Evolutionary conservation across 2,797 vertebrate genomes (phyloP).

Genomic region (Gouania willdenowi): DNA sequence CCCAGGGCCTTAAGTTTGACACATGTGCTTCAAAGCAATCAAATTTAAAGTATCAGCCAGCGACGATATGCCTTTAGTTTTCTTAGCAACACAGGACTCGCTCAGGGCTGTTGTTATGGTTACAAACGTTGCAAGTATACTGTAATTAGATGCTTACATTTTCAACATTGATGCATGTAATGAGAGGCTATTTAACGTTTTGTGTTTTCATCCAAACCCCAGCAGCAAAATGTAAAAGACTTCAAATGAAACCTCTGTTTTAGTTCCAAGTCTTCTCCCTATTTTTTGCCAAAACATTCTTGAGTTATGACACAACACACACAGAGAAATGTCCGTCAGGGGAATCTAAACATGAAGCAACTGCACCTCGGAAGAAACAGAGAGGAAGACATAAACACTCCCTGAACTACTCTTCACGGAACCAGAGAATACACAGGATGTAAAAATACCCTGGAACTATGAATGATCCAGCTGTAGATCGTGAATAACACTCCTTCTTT

Average conservation of each 20-base stretch:
- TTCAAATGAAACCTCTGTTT: conserved; percentile 31
- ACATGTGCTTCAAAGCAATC: no score
- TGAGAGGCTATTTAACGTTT: conserved; percentile 23
- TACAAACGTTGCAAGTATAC: conserved; percentile 15
- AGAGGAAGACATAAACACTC: background rate
- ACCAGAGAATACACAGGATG: background rate
- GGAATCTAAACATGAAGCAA: conserved; percentile 40
- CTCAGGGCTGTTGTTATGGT: conserved; percentile 1
- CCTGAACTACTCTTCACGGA: background rate
- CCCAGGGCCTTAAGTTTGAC: no score
- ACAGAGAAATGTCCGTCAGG: conserved; percentile 32
- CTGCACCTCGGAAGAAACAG: conserved; percentile 1
- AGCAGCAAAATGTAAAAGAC: conserved; percentile 22
- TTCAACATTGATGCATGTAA: conserved; percentile 46
- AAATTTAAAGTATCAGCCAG: no score
- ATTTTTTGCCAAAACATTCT: conserved; percentile 55
- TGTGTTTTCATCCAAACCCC: conserved; percentile 29
- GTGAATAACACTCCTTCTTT: background rate
- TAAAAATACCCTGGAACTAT: background rate
- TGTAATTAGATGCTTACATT: conserved; percentile 16
- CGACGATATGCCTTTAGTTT: no score
- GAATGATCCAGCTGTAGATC: background rate
- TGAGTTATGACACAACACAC: conserved; percentile 49
- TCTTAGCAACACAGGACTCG: no score
- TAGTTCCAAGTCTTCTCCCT: conserved; percentile 23